Evolutionary conservation across 2,113 vertebrate genomes (phyloP).

Genomic region (Colossoma macropomum): DNA sequence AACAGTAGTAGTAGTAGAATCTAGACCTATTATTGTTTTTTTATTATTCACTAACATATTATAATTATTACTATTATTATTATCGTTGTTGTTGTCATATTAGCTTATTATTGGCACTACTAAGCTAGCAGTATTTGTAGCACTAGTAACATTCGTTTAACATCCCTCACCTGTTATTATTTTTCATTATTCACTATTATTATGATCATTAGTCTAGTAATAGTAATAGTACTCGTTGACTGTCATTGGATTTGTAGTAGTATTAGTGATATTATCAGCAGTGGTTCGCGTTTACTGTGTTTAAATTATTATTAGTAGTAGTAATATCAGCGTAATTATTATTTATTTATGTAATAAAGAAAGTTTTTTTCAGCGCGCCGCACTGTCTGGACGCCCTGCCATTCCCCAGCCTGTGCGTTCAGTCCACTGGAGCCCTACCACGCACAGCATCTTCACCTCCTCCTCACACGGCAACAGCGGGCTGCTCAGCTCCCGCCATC

Average conservation of each 20-base stretch:
- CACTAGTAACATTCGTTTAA: not conserved
- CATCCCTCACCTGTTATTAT: not conserved
- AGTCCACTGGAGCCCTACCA: not conserved
- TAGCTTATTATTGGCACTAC: too few relatives aligned
- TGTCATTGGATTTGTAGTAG: too few relatives aligned
- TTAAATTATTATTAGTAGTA: not conserved
- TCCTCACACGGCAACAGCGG: conserved; percentile 20
- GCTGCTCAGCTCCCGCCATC: not conserved
- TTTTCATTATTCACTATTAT: not conserved
- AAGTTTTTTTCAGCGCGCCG: too few relatives aligned
- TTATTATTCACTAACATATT: too few relatives aligned
- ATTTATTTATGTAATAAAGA: not conserved
- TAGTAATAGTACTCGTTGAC: not conserved
- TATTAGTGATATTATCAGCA: not conserved
- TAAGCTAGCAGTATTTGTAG: too few relatives aligned
- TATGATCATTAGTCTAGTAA: not conserved
- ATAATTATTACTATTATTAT: too few relatives aligned
- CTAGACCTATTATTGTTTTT: too few relatives aligned
- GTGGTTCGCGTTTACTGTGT: not conserved
- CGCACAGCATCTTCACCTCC: too few relatives aligned
- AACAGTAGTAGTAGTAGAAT: not conserved
- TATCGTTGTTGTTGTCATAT: too few relatives aligned
- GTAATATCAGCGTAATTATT: not conserved
- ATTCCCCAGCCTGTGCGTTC: not conserved
- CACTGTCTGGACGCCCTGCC: not conserved